These are phyloP conservation scores for Micrasema minimum DNA, from an alignment of 1,140 invertebrate genomes.

Conservation along the genomic window DNA sequence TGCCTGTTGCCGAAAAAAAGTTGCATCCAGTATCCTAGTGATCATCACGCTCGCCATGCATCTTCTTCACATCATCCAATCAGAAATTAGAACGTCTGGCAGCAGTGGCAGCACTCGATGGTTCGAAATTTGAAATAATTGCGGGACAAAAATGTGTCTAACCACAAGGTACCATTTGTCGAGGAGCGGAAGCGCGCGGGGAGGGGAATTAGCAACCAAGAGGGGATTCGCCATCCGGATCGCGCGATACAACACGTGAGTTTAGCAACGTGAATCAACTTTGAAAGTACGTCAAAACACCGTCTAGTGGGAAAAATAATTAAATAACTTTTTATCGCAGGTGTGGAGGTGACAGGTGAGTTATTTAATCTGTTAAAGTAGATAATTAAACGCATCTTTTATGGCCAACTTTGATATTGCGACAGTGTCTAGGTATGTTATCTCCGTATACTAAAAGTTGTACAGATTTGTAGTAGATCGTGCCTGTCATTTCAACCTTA, in stretches of 20 bases:
- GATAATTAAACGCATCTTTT: not conserved
- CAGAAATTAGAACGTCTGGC: too few relatives aligned
- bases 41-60: too few relatives aligned
- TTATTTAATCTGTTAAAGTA: not conserved
- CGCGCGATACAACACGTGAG: conserved; percentile 50
- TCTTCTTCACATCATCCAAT: too few relatives aligned
- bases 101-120: not conserved
- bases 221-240: conserved; percentile 35
- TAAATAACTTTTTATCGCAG: too few relatives aligned
- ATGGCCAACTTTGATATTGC: not conserved
- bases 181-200: not conserved
- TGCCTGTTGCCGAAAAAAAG: too few relatives aligned
- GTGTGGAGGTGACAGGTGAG: not conserved
- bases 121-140: not conserved
- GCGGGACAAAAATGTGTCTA: too few relatives aligned
- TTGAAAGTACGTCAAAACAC: conserved; percentile 10
- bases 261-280: conserved; percentile 7
- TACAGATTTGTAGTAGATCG: too few relatives aligned
- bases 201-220: conserved; percentile 16
- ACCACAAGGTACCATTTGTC: too few relatives aligned
- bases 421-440: too few relatives aligned
- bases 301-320: not conserved
- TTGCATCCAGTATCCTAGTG: too few relatives aligned
- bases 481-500: too few relatives aligned
- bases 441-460: not conserved